phyloP scores from a whole-genome alignment of 2,888 invertebrate species.

The Netelia inedita region DNA sequence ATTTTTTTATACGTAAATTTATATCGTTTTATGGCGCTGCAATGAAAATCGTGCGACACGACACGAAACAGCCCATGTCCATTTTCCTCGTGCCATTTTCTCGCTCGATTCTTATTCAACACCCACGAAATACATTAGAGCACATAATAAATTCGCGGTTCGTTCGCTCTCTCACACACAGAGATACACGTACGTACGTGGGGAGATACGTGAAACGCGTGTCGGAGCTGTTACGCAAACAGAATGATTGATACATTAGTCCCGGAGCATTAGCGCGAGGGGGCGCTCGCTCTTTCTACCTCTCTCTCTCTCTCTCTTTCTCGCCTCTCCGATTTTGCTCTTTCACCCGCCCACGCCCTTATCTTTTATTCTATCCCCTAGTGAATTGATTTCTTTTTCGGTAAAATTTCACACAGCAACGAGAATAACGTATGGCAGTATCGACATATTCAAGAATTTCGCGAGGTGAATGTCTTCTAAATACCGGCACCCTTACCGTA shows the following conservation, averaged over 20 bases:
- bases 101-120: constrained; percentile 20
- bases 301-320: constrained; percentile 65
- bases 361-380: constrained; percentile 67
- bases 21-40: neutral
- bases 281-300: constrained; percentile 60
- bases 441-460: neutral
- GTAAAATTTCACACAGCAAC: neutral
- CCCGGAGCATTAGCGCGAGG: constrained; percentile 60
- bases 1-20: neutral
- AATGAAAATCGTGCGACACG: neutral
- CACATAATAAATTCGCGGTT: constrained; percentile 45
- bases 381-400: constrained; percentile 71
- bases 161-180: constrained; percentile 43
- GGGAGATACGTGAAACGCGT: constrained; percentile 73
- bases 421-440: neutral
- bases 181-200: neutral
- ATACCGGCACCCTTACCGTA: no score
- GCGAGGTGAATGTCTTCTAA: neutral
- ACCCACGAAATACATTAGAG: neutral
- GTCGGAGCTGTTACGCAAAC: constrained; percentile 82
- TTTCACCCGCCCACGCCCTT: constrained; percentile 41
- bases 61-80: neutral
- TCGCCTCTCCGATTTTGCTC: constrained; percentile 68
- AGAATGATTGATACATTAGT: constrained; percentile 83
- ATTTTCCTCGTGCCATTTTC: neutral